Conservation (phyloP, 2,113 vertebrate genomes). For the Gymnogyps californianus region DNA sequence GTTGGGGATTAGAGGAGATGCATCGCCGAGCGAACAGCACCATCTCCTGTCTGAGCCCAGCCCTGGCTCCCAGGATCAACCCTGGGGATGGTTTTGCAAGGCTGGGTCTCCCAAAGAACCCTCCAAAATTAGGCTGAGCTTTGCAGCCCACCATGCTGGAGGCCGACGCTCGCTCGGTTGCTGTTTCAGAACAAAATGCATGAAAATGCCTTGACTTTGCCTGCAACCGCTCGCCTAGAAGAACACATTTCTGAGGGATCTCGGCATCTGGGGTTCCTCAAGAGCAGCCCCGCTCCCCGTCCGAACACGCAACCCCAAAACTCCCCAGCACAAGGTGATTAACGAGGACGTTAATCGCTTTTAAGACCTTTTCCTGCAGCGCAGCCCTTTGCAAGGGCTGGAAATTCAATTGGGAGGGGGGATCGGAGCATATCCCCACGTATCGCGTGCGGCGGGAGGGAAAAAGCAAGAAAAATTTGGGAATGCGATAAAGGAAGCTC, state of each 20-base stretch:
- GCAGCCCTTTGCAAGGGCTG: background rate
- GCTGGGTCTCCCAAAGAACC: rapidly evolving
- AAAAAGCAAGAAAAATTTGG: background rate
- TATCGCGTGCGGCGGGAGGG: rapidly evolving
- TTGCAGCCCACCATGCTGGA: rapidly evolving
- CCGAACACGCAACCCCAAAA: rapidly evolving
- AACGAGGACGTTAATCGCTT: rapidly evolving
- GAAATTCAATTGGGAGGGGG: background rate
- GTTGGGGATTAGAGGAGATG: rapidly evolving
- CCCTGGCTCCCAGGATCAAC: background rate
- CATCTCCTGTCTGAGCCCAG: background rate
- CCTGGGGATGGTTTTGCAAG: rapidly evolving
- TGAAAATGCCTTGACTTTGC: rapidly evolving
- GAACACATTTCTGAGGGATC: rapidly evolving
- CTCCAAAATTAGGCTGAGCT: background rate
- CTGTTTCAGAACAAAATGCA: rapidly evolving
- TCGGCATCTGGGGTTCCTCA: rapidly evolving
- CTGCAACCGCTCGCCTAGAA: rapidly evolving
- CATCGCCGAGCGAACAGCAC: background rate
- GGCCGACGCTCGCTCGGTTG: rapidly evolving
- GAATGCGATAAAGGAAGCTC: rapidly evolving
- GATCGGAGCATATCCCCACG: rapidly evolving
- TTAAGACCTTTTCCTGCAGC: background rate
- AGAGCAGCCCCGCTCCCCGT: rapidly evolving
- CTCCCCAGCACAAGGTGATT: background rate